Conservation (phyloP, 2,113 vertebrate genomes). For the Herpailurus yagouaroundi region DNA sequence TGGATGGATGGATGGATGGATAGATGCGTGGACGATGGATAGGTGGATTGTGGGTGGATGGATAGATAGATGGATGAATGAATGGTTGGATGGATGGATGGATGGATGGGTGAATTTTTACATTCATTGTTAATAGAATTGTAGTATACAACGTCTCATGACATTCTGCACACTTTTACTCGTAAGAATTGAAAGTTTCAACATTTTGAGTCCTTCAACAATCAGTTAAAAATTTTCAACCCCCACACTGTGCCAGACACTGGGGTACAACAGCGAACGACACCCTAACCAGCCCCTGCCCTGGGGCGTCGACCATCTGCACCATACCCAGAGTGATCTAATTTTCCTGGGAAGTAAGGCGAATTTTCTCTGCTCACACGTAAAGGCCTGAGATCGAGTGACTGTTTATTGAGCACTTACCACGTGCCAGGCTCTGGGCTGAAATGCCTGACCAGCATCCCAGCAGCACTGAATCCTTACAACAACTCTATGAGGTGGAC, state of each 20-base stretch:
- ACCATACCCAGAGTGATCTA: background rate
- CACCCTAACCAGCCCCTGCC: background rate
- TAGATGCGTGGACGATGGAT: no score
- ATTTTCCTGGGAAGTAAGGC: background rate
- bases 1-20: background rate
- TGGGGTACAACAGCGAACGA: background rate
- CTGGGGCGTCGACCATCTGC: background rate
- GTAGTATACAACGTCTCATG: background rate
- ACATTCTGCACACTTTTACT: background rate
- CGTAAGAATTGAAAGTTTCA: background rate
- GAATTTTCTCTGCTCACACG: background rate
- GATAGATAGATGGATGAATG: background rate
- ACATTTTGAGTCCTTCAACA: background rate
- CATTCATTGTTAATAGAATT: background rate
- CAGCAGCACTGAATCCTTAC: background rate
- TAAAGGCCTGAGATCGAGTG: background rate
- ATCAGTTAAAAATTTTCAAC: background rate
- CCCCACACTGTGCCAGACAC: background rate
- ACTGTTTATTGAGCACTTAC: background rate
- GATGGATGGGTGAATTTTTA: background rate
- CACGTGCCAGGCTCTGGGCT: background rate
- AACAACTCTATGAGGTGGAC: accelerated
- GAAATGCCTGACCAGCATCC: background rate
- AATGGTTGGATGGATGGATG: background rate
- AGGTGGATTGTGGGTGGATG: background rate